A percentile compares a stretch with the other conserved stretches of the same genome.
Conservation (phyloP, 2,113 vertebrate genomes). For the Rhipidura dahli region DNA sequence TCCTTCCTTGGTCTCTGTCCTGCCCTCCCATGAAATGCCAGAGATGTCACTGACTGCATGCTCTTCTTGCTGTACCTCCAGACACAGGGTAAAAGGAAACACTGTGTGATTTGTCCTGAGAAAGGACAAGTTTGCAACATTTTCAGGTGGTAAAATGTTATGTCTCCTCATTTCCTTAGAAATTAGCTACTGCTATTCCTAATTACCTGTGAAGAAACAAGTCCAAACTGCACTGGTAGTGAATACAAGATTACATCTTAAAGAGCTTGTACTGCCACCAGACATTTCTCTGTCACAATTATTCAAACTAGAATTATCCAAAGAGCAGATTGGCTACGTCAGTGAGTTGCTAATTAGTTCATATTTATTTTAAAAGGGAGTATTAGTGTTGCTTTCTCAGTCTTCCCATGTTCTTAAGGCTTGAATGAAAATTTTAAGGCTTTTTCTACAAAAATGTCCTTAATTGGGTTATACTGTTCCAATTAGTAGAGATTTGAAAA, state of each 20-base stretch:
- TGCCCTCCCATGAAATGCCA: neutral
- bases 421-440: neutral
- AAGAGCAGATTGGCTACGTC: neutral
- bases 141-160: neutral
- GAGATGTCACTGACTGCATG: fast-evolving
- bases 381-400: neutral
- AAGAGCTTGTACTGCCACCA: neutral
- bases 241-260: neutral
- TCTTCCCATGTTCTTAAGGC: neutral
- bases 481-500: neutral
- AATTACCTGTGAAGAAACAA: neutral
- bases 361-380: neutral
- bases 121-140: neutral
- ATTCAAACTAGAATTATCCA: neutral
- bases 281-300: neutral
- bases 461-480: neutral
- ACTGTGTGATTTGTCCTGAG: neutral
- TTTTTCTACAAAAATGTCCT: neutral
- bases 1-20: neutral
- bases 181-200: neutral
- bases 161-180: neutral
- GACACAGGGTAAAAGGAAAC: neutral
- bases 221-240: neutral
- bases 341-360: neutral
- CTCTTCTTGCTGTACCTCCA: neutral